Conservation (phyloP, 2,888 invertebrate species). For the Scotopteryx bipunctaria region DNA sequence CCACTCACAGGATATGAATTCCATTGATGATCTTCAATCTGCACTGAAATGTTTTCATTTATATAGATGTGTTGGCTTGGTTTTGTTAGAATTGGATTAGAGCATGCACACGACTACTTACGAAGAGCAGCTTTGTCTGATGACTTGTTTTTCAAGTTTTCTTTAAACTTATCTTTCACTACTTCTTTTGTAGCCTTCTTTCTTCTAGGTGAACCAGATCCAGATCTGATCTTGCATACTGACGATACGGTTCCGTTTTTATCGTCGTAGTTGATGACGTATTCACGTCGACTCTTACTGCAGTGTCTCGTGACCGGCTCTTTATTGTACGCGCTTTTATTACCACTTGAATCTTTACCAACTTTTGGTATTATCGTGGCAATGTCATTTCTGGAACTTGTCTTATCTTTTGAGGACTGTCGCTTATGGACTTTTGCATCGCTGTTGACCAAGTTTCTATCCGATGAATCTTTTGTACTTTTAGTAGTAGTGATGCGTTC, state of each 20-base stretch:
- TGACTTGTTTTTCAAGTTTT: conserved; percentile 56
- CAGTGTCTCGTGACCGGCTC: conserved; percentile 41
- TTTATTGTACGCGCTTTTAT: conserved; percentile 40
- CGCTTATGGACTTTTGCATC: conserved; percentile 35
- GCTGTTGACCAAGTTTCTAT: conserved; percentile 22
- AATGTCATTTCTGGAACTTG: conserved; percentile 34
- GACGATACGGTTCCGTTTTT: conserved; percentile 78
- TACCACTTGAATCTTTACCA: conserved; percentile 36
- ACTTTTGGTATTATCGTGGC: conserved; percentile 39
- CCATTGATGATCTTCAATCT: conserved; percentile 65
- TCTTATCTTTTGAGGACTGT: conserved; percentile 42
- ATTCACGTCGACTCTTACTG: conserved; percentile 60
- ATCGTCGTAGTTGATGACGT: conserved; percentile 76
- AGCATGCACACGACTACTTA: conserved; percentile 77
- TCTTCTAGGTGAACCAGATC: conserved; percentile 53
- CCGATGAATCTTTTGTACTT: conserved; percentile 26
- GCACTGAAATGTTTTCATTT: conserved; percentile 78
- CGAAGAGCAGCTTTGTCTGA: conserved; percentile 68
- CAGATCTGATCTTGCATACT: conserved; percentile 66
- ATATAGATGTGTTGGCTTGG: conserved; percentile 56
- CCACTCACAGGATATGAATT: conserved; percentile 56
- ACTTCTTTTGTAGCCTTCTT: conserved; percentile 56
- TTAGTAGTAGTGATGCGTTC: conserved; percentile 13
- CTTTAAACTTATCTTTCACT: conserved; percentile 55
- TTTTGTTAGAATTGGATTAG: conserved; percentile 62